phyloP scores from a whole-genome alignment of 1,140 invertebrate species.

The Brachionus calyciflorus region DNA sequence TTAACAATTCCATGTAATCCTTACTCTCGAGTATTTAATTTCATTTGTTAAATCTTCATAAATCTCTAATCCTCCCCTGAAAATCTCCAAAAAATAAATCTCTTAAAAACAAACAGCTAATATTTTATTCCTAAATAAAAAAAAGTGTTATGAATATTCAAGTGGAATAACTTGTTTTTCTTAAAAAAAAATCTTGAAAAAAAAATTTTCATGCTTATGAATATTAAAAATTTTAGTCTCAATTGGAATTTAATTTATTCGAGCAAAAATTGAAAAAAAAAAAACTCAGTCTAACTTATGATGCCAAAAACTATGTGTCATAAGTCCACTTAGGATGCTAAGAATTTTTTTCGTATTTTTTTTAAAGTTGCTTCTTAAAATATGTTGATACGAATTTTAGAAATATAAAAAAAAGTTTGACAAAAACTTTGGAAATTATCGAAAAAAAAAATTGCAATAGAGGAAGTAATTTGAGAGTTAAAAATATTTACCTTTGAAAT shows the following conservation, averaged over 20 bases:
- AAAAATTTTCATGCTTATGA: slow-evolving; percentile 32
- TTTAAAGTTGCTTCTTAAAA: background rate
- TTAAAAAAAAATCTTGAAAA: background rate
- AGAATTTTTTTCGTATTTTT: background rate
- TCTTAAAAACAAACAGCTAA: slow-evolving; percentile 11
- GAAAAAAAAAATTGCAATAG: background rate
- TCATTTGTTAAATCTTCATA: slow-evolving; percentile 17
- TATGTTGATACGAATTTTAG: background rate
- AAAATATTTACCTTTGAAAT: background rate
- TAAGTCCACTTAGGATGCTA: slow-evolving; percentile 18
- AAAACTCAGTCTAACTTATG: slow-evolving; percentile 25
- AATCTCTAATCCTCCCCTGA: slow-evolving; percentile 32
- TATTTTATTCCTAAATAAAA: background rate
- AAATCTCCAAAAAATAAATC: slow-evolving; percentile 14
- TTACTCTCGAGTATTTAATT: slow-evolving; percentile 16
- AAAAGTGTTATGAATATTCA: slow-evolving; percentile 36
- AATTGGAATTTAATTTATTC: slow-evolving; percentile 35
- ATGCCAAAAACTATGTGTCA: slow-evolving; percentile 38
- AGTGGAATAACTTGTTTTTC: slow-evolving; percentile 38
- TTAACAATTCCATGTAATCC: slow-evolving; percentile 32
- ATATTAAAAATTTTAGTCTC: slow-evolving; percentile 38
- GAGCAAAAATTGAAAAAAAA: background rate
- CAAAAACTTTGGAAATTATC: background rate
- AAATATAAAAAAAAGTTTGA: background rate
- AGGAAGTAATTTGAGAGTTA: slow-evolving; percentile 5